A percentile compares a stretch with the other conserved stretches of the same genome.
Evolutionary conservation across 1,140 invertebrate species (phyloP).

Genomic region (Drosophila subobscura): DNA sequence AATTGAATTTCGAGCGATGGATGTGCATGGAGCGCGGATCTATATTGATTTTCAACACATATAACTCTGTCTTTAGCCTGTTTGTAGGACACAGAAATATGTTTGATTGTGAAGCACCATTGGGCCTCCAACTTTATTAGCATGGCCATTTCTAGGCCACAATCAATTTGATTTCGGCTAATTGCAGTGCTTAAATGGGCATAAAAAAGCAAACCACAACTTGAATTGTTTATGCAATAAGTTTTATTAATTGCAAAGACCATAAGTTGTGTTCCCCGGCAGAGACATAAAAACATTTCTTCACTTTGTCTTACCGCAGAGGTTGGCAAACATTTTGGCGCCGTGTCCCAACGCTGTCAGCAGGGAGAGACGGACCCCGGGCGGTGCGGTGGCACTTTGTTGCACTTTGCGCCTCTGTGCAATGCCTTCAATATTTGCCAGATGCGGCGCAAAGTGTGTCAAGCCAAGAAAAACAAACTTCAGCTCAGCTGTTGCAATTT

Average conservation of each 20-base stretch:
- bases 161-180: too few relatives aligned
- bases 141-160: too few relatives aligned
- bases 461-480: slow-evolving; percentile 64
- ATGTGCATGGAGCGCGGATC: too few relatives aligned
- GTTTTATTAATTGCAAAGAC: slow-evolving; percentile 1
- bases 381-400: slow-evolving; percentile 32
- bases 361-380: slow-evolving; percentile 22
- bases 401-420: slow-evolving; percentile 29
- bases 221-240: slow-evolving; percentile 1
- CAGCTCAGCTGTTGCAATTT: slow-evolving; percentile 52
- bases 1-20: not conserved
- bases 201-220: too few relatives aligned
- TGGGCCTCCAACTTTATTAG: too few relatives aligned
- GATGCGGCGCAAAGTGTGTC: slow-evolving; percentile 60
- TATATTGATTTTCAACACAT: too few relatives aligned
- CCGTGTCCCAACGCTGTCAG: slow-evolving; percentile 15
- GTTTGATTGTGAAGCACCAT: too few relatives aligned
- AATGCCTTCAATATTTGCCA: slow-evolving; percentile 61
- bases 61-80: too few relatives aligned
- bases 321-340: slow-evolving; percentile 24
- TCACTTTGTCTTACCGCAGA: slow-evolving; percentile 7
- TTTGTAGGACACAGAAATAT: too few relatives aligned
- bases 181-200: too few relatives aligned
- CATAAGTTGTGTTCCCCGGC: slow-evolving; percentile 4
- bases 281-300: slow-evolving; percentile 26